phyloP scores from a whole-genome alignment of 2,797 vertebrate genomes.

The Phyllotis vaccarum region DNA sequence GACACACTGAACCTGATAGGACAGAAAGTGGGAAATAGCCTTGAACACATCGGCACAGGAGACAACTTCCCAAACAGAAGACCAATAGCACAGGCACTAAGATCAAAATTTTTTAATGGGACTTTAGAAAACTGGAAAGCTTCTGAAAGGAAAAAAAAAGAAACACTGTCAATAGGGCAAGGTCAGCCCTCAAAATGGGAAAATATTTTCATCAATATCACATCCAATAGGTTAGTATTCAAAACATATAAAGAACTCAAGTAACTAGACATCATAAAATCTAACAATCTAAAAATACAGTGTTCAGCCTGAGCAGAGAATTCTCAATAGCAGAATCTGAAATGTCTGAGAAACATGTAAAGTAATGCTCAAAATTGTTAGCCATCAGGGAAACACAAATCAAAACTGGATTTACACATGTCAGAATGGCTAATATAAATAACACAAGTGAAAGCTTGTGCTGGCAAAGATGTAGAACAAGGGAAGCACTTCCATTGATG shows the following conservation, averaged over 20 bases:
- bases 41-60: not conserved
- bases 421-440: not conserved
- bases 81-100: not conserved
- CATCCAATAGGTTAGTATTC: not conserved
- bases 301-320: not conserved
- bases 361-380: not conserved
- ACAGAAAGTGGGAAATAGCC: not conserved
- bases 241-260: not conserved
- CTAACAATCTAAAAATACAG: not conserved
- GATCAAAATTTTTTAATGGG: not conserved
- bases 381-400: not conserved
- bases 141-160: not conserved
- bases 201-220: not conserved
- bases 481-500: not conserved
- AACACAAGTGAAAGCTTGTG: not conserved
- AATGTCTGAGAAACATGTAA: not conserved
- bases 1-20: not conserved
- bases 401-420: not conserved
- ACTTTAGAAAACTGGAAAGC: not conserved
- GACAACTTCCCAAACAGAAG: not conserved
- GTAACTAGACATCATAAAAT: not conserved
- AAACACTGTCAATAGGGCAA: not conserved
- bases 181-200: not conserved
- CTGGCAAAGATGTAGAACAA: not conserved
- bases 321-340: not conserved